These are phyloP conservation scores for Halocynthia roretzi DNA, from an alignment of 23 tunicate species.

Conservation along the genomic window DNA sequence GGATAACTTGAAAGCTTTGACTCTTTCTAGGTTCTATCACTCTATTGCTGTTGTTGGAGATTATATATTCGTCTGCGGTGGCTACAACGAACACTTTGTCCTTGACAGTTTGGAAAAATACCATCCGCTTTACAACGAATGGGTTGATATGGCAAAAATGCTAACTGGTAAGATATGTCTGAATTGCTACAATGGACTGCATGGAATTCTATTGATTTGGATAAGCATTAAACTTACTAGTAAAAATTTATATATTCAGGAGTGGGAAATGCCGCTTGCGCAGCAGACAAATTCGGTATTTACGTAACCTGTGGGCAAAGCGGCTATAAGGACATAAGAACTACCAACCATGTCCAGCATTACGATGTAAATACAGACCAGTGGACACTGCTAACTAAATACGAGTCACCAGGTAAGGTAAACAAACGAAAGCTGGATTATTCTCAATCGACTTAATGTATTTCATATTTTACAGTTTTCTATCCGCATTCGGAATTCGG, in stretches of 20 bases:
- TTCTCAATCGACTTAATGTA: neutral
- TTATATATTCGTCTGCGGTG: conserved; percentile 45
- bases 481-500: conserved; percentile 49
- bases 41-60: conserved; percentile 22
- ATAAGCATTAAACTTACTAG: neutral
- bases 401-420: conserved; percentile 39
- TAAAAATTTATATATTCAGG: conserved; percentile 11
- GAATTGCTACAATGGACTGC: no score
- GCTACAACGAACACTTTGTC: conserved; percentile 40
- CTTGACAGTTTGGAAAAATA: conserved; percentile 23
- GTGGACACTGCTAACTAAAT: conserved; percentile 38
- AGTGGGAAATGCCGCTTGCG: conserved; percentile 50
- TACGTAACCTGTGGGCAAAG: conserved; percentile 45
- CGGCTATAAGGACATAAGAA: conserved; percentile 32
- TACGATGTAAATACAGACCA: conserved; percentile 21
- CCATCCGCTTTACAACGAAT: conserved; percentile 22
- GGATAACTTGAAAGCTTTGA: neutral
- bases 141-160: conserved; percentile 32
- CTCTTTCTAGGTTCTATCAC: conserved; percentile 24
- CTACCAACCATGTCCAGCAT: conserved; percentile 31
- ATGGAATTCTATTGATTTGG: no score
- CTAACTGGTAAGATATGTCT: conserved; percentile 20
- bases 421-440: neutral
- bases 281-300: conserved; percentile 14
- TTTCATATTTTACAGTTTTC: conserved; percentile 16